Conservation (phyloP, 2,888 invertebrate species). For the Chironomus tentans region DNA sequence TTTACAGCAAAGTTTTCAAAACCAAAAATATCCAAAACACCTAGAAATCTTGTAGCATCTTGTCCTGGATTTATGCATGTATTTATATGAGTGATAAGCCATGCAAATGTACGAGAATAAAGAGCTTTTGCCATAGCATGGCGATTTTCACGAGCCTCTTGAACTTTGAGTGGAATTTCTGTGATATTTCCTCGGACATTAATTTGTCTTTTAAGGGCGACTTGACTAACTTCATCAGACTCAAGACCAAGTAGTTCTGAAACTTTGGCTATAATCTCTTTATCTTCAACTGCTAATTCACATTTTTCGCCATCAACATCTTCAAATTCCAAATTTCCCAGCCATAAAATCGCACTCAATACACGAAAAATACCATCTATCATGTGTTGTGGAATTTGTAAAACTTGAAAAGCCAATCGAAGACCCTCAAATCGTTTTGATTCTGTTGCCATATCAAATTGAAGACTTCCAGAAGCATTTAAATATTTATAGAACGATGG, state of each 20-base stretch:
- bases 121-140: conserved; percentile 90
- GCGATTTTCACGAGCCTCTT: conserved; percentile 82
- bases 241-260: conserved; percentile 66
- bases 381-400: conserved; percentile 77
- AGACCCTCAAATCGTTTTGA: conserved; percentile 70
- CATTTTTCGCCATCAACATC: conserved; percentile 83
- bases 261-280: conserved; percentile 62
- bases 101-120: conserved; percentile 82
- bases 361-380: conserved; percentile 84
- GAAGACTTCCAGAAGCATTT: conserved; percentile 63
- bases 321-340: conserved; percentile 78
- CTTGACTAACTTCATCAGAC: conserved; percentile 63
- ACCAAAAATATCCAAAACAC: conserved; percentile 87
- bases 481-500: conserved; percentile 74
- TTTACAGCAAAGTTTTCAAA: conserved; percentile 89
- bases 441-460: conserved; percentile 56
- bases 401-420: conserved; percentile 76
- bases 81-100: conserved; percentile 88
- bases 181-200: conserved; percentile 89
- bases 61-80: conserved; percentile 83
- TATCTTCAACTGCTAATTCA: conserved; percentile 60
- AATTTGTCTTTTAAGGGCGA: conserved; percentile 70
- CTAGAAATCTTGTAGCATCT: conserved; percentile 67
- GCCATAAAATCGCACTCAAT: conserved; percentile 80
- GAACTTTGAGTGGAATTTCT: conserved; percentile 78